phyloP scores from a whole-genome alignment of 2,797 vertebrate genomes.

The Neostethus bicornis region DNA sequence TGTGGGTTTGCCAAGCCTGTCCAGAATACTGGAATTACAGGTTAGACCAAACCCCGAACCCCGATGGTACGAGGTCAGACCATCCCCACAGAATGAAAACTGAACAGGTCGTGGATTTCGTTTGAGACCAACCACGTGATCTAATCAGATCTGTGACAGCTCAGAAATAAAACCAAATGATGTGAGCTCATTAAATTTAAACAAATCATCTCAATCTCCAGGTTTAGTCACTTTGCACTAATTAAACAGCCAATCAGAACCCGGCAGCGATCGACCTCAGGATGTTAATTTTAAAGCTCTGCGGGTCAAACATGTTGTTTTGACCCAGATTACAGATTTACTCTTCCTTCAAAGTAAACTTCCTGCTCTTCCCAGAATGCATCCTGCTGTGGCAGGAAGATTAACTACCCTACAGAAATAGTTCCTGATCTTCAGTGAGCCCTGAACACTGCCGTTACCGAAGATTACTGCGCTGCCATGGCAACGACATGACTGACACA shows the following conservation, averaged over 20 bases:
- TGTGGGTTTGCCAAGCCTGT: too few relatives aligned
- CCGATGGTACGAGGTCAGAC: too few relatives aligned
- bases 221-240: too few relatives aligned
- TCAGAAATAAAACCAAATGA: too few relatives aligned
- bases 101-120: too few relatives aligned
- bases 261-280: conserved; percentile 28
- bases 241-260: neutral
- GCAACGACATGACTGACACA: neutral
- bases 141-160: too few relatives aligned
- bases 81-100: too few relatives aligned
- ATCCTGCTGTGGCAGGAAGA: conserved; percentile 37
- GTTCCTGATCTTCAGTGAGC: conserved; percentile 51
- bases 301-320: conserved; percentile 55
- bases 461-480: conserved; percentile 20
- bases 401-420: conserved; percentile 62
- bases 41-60: too few relatives aligned
- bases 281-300: conserved; percentile 21
- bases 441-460: conserved; percentile 23
- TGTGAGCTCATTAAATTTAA: too few relatives aligned
- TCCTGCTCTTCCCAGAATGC: conserved; percentile 63
- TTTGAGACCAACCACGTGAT: too few relatives aligned
- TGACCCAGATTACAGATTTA: conserved; percentile 53
- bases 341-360: conserved; percentile 23
- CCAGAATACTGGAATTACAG: too few relatives aligned
- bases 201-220: too few relatives aligned